Evolutionary conservation across 1,140 invertebrate genomes (phyloP).

Genomic region (Gonatopus flavifemur): DNA sequence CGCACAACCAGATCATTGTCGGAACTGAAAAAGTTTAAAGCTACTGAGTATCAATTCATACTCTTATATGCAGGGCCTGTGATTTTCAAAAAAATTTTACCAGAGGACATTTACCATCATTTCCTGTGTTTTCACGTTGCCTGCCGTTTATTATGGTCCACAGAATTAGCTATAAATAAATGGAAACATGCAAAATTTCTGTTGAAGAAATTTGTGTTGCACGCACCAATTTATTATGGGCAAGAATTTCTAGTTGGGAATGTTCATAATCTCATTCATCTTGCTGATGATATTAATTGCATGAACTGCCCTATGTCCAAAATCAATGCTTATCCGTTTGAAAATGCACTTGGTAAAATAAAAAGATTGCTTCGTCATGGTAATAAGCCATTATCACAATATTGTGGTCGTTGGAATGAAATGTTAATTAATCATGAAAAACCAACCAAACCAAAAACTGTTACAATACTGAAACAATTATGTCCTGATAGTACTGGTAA

Average conservation of each 20-base stretch:
- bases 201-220: slow-evolving; percentile 19
- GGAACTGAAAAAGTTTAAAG: background rate
- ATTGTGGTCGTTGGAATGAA: background rate
- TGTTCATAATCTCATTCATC: slow-evolving; percentile 23
- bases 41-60: background rate
- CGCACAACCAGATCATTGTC: slow-evolving; percentile 2
- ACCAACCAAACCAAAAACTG: too few species aligned
- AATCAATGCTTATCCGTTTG: background rate
- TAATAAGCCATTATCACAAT: background rate
- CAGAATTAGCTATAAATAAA: slow-evolving; percentile 5
- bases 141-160: slow-evolving; percentile 19
- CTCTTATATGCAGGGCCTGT: slow-evolving; percentile 12
- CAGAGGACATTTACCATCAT: slow-evolving; percentile 2
- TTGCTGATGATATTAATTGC: background rate
- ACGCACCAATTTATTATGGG: slow-evolving; percentile 12
- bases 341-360: background rate
- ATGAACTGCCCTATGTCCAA: too few species aligned
- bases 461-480: background rate
- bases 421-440: background rate
- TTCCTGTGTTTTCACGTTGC: slow-evolving; percentile 24
- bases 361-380: background rate
- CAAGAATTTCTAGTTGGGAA: slow-evolving; percentile 12
- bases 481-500: background rate
- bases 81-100: slow-evolving; percentile 17
- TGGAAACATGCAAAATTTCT: slow-evolving; percentile 12